Conservation (phyloP, 1,140 invertebrate species). For the Eulimnadia texana region DNA sequence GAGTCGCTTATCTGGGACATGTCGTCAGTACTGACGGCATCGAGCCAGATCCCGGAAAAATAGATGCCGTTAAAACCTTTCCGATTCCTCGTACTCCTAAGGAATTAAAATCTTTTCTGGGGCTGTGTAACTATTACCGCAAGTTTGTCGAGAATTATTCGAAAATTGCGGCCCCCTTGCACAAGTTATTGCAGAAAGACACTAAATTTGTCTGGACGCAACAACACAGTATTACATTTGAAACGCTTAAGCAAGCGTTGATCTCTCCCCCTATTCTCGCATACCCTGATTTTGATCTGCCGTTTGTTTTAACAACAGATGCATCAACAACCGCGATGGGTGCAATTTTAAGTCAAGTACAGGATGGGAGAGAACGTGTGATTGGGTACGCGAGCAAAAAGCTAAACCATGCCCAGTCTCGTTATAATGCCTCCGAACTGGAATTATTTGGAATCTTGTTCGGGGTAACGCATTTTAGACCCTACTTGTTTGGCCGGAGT, state of each 20-base stretch:
- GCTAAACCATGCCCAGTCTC: background rate
- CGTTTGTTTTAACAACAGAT: background rate
- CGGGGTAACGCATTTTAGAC: background rate
- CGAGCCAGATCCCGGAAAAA: constrained; percentile 24
- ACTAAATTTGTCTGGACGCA: background rate
- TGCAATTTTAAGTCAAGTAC: background rate
- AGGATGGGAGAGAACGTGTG: background rate
- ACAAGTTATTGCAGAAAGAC: background rate
- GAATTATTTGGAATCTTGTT: background rate
- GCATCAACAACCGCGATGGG: background rate
- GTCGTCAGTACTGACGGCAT: constrained; percentile 24
- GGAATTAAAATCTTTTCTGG: background rate
- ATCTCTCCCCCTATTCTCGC: background rate
- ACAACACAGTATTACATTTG: background rate
- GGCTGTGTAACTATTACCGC: constrained; percentile 4
- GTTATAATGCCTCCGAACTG: constrained; percentile 20
- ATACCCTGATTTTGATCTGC: background rate
- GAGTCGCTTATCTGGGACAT: constrained; percentile 23
- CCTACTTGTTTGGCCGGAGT: background rate
- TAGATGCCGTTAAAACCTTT: constrained; percentile 20
- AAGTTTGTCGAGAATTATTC: background rate
- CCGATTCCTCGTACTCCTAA: background rate
- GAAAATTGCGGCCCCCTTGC: background rate
- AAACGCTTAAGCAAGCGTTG: background rate
- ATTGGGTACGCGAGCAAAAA: background rate